Conservation (phyloP, 2,888 invertebrate species). For the Rhagophthalmus giganteus region DNA sequence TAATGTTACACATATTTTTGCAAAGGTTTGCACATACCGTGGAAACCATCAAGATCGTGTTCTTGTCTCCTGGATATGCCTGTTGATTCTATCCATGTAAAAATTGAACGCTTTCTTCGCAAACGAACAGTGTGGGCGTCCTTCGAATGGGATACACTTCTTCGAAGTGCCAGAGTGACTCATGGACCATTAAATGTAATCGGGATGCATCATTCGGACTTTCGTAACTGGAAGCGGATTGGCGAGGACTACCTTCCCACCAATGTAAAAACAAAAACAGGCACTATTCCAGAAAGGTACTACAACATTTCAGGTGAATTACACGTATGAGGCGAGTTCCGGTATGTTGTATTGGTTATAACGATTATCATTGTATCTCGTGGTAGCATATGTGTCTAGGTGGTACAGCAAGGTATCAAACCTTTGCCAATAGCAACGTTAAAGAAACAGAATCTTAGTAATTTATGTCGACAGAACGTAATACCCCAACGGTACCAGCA, state of each 20-base stretch:
- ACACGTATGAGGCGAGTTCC: slow-evolving; percentile 3
- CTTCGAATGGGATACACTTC: slow-evolving; percentile 30
- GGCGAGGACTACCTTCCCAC: slow-evolving; percentile 2
- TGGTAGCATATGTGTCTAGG: background rate
- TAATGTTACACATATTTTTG: no score
- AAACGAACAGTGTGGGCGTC: slow-evolving; percentile 29
- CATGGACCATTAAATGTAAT: slow-evolving; percentile 16
- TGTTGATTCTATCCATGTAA: slow-evolving; percentile 25
- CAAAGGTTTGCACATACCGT: no score
- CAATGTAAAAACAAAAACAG: slow-evolving; percentile 11
- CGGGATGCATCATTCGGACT: slow-evolving; percentile 13
- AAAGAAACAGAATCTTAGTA: slow-evolving; percentile 2
- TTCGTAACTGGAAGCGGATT: no score
- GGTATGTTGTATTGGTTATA: no score
- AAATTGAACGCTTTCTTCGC: slow-evolving; percentile 22
- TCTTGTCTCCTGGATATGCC: slow-evolving; percentile 15
- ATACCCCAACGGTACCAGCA: slow-evolving; percentile 8
- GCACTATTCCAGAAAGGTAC: slow-evolving; percentile 13
- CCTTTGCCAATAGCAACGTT: background rate
- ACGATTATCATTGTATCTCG: no score
- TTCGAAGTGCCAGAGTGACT: slow-evolving; percentile 20
- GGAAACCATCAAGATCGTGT: slow-evolving; percentile 14
- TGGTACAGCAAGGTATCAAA: background rate
- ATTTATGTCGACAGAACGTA: slow-evolving; percentile 5
- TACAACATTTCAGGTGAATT: slow-evolving; percentile 12